Base-by-base conservation (phyloP, 2,888 invertebrate genomes). In the Pheosia gnoma region DNA sequence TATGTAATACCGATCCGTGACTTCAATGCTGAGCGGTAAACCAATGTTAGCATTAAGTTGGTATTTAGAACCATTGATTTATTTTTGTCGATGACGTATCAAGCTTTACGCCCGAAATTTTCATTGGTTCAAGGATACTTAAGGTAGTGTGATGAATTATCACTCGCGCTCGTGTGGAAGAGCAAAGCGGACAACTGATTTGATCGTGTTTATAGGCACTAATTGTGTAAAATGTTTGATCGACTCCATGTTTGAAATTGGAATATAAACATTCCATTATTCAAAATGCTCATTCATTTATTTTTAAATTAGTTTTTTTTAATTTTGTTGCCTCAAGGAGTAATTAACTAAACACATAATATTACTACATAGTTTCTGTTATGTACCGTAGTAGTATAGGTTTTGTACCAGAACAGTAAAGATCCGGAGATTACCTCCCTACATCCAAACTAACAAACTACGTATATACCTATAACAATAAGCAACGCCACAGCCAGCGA, bases 1-100 rank as follows among this genome's bases (percentile, higher is more conserved):
- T 68, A 68, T 71, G 65, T 66, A 74, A 65, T 45, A 53, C 52
- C 47, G 65, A 63, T 49, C 59, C 39, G 55, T 72, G 75, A 71
- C 74, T 68, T 64, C 65, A 66, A 69, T 63, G 63, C 65, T 64
- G 65, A 63, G 75, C 76, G 75, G 74, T 72, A 72, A 71, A 71
- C 77, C 74, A 75, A 75, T 75, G 72, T 69, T 74, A 70, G 59
- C 65, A 59, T 38, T 60, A 62, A 74, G 63, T 63, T 62, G 58
- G 56, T 58, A 58, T 57, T 59, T 63, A 60, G 45, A 54, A 66
- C 71, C 72, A 72, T 79, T 79, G 74, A 79, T 80, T 84, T 88
- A 88, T 88, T 87, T 85, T 73, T 71, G 84, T 83, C 82, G 84
- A 83, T 88, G 86, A 88, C 84, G 80, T 68, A 68, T 59, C 60